Evolutionary conservation across 2,888 invertebrate species (phyloP).

Genomic region (Tipula lateralis): DNA sequence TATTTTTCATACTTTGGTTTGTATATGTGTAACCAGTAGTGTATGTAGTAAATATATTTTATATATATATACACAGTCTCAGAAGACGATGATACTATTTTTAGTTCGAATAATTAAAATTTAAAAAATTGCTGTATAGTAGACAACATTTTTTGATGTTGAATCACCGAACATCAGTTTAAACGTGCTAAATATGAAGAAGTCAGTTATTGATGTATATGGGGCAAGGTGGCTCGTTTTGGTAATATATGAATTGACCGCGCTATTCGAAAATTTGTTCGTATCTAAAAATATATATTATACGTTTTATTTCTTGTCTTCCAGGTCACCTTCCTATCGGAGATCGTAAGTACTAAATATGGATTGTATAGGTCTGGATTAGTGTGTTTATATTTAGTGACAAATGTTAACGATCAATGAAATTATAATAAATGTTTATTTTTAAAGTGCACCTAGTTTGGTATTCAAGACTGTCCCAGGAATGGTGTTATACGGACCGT

Average conservation of each 20-base stretch:
- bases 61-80: background rate
- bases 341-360: no score
- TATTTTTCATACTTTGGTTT: background rate
- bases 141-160: background rate
- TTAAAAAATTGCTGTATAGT: background rate
- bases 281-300: no score
- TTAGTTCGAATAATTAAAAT: background rate
- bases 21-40: background rate
- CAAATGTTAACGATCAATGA: no score
- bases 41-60: background rate
- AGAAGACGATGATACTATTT: background rate
- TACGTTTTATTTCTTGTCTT: no score
- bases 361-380: no score
- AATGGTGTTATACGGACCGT: no score
- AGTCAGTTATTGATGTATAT: background rate
- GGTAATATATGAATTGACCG: background rate
- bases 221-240: background rate
- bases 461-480: no score
- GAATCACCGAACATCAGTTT: slow-evolving; percentile 13
- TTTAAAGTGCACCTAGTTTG: no score
- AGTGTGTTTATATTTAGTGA: no score
- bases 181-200: background rate
- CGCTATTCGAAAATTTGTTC: background rate
- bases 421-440: no score
- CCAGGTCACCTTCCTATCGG: no score